Evolutionary conservation across 2,888 invertebrate species (phyloP).

Genomic region (Drosophila histrio): DNA sequence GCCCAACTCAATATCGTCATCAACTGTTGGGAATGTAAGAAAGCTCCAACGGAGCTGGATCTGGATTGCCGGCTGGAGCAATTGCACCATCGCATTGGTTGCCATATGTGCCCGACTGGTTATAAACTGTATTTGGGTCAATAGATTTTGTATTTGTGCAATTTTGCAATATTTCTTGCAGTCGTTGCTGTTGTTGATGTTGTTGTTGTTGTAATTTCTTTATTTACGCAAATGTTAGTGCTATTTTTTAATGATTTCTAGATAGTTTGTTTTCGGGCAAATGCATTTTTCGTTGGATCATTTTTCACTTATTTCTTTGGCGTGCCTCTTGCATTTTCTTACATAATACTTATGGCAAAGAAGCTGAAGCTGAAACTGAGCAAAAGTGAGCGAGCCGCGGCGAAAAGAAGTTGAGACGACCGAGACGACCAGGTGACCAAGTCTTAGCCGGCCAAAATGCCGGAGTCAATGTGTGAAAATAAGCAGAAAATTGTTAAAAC

Average conservation of each 20-base stretch:
- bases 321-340: constrained; percentile 48
- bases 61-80: constrained; percentile 40
- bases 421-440: constrained; percentile 63
- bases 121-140: constrained; percentile 73
- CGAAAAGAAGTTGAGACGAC: constrained; percentile 36
- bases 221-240: constrained; percentile 74
- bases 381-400: constrained; percentile 30
- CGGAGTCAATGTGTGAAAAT: constrained; percentile 65
- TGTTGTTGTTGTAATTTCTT: constrained; percentile 47
- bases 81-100: constrained; percentile 57
- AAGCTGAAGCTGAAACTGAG: constrained; percentile 48
- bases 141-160: constrained; percentile 73
- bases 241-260: constrained; percentile 75
- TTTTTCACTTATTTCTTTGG: constrained; percentile 7
- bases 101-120: constrained; percentile 73
- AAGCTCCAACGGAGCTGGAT: constrained; percentile 28
- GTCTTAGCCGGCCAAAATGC: constrained; percentile 41
- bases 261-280: constrained; percentile 22
- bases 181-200: constrained; percentile 3
- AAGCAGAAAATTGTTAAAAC: constrained; percentile 74
- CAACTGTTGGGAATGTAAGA: constrained; percentile 29
- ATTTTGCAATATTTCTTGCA: constrained; percentile 54
- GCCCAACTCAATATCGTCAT: constrained; percentile 39
- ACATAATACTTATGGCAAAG: constrained; percentile 70
- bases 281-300: constrained; percentile 15